Conservation (phyloP, 2,797 vertebrate species). For the Aselliscus stoliczkanus region DNA sequence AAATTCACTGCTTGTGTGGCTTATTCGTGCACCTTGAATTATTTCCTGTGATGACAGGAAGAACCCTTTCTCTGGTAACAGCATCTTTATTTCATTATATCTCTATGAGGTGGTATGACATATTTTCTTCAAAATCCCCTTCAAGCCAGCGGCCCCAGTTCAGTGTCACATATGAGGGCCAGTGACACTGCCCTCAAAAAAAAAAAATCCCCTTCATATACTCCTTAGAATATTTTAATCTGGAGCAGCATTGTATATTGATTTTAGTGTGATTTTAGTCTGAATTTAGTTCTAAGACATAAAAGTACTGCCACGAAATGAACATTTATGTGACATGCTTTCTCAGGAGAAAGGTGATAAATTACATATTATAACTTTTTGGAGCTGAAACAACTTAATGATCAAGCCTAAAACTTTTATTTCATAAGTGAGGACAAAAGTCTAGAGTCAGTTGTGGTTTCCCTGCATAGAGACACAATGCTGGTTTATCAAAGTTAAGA, state of each 20-base stretch:
- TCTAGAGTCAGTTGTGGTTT: background rate
- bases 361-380: background rate
- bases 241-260: background rate
- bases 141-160: too few relatives aligned
- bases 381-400: background rate
- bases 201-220: too few relatives aligned
- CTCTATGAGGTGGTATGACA: background rate
- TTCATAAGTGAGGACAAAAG: background rate
- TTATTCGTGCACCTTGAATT: too few relatives aligned
- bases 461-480: background rate
- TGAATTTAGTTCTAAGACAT: background rate
- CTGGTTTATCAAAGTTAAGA: background rate
- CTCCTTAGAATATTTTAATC: background rate
- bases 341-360: background rate
- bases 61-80: too few relatives aligned
- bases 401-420: background rate
- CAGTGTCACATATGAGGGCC: too few relatives aligned
- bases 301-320: background rate
- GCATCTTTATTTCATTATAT: background rate
- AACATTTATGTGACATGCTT: conserved; percentile 18
- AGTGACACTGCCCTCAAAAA: too few relatives aligned
- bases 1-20: too few relatives aligned
- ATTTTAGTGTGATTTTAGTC: background rate
- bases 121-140: conserved; percentile 39
- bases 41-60: too few relatives aligned